These are phyloP conservation scores for Neoitamus cyanurus DNA, from an alignment of 2,888 invertebrate species.

Conservation along the genomic window DNA sequence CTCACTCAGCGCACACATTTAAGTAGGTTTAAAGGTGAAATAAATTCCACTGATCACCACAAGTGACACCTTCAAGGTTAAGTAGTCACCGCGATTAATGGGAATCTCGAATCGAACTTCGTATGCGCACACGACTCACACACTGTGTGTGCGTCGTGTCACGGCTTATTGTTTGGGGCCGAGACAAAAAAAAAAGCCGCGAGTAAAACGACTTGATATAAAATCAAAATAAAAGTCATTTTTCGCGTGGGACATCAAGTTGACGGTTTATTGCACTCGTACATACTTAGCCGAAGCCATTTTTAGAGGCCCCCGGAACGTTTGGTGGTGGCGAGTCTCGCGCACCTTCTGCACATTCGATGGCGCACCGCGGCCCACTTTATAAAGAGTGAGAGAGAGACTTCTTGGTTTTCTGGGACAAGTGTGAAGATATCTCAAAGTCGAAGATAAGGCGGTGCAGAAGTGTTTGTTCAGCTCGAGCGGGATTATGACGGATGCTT, in stretches of 20 bases:
- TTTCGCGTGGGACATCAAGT: slow-evolving; percentile 5
- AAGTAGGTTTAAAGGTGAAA: not conserved
- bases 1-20: not conserved
- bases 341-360: not conserved
- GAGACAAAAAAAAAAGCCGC: not conserved
- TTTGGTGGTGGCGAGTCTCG: not conserved
- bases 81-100: slow-evolving; percentile 31
- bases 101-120: slow-evolving; percentile 10
- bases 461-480: not conserved
- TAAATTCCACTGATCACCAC: not conserved
- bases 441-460: not conserved
- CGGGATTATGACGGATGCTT: not conserved
- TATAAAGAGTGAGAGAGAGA: not conserved
- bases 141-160: not conserved
- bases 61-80: slow-evolving; percentile 32
- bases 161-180: not conserved
- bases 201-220: not conserved
- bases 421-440: not conserved
- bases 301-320: not conserved
- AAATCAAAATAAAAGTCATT: not conserved
- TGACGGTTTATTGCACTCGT: not conserved
- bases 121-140: not conserved
- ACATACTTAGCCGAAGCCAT: not conserved
- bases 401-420: not conserved
- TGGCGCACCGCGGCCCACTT: not conserved